These are phyloP conservation scores for Catagonus wagneri DNA, from an alignment of 2,113 vertebrate genomes.

Conservation along the genomic window DNA sequence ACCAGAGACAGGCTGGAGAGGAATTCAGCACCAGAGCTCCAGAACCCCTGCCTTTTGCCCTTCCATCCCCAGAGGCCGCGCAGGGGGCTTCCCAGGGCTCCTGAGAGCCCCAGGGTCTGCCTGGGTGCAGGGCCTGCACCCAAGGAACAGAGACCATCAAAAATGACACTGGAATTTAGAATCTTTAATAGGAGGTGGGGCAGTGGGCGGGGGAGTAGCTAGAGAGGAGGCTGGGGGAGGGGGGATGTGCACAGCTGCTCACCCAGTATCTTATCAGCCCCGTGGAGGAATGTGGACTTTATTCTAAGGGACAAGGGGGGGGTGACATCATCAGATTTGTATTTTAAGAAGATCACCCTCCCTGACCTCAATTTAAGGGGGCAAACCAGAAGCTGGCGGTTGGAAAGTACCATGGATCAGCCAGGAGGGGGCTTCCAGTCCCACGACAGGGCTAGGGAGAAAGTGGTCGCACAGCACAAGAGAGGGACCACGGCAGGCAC, in stretches of 20 bases:
- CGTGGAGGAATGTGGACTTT: constrained; percentile 36
- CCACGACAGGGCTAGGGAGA: background rate
- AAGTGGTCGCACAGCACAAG: background rate
- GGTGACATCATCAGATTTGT: constrained; percentile 60
- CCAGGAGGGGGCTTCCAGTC: background rate
- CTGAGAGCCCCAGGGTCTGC: background rate
- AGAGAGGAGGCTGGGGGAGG: background rate
- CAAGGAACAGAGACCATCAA: background rate
- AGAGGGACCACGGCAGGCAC: background rate
- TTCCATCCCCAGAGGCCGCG: background rate
- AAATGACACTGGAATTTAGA: background rate
- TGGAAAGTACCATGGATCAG: background rate
- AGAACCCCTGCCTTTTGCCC: background rate
- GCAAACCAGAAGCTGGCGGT: background rate
- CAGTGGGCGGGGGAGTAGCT: background rate
- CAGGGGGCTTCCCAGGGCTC: background rate
- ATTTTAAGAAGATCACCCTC: constrained; percentile 61
- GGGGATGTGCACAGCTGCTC: background rate
- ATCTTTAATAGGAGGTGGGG: rapidly evolving
- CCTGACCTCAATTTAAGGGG: constrained; percentile 34
- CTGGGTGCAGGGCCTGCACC: background rate
- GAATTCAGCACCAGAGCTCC: constrained; percentile 57
- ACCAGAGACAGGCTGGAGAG: constrained; percentile 56
- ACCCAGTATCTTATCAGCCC: constrained; percentile 49
- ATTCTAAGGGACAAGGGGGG: background rate